Conservation (phyloP, 2,113 vertebrate genomes). For the Nymphicus hollandicus region DNA sequence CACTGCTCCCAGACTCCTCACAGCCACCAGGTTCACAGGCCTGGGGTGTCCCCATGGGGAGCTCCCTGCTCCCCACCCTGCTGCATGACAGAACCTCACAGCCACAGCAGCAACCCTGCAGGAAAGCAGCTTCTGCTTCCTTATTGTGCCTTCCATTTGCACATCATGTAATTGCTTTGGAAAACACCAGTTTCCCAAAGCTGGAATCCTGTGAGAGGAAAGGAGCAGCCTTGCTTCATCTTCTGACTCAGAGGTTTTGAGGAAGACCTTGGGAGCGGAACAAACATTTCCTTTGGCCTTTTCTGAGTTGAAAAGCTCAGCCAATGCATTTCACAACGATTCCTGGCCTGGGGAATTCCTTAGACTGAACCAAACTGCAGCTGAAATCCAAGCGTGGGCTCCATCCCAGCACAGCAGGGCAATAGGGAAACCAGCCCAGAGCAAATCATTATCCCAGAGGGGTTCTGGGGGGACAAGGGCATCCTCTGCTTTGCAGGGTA, state of each 20-base stretch:
- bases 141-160: rapidly evolving
- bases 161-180: rapidly evolving
- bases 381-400: rapidly evolving
- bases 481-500: rapidly evolving
- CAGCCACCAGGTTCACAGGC: not conserved
- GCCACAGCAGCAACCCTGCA: not conserved
- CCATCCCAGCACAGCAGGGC: rapidly evolving
- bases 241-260: not conserved
- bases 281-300: not conserved
- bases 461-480: too few species aligned
- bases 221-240: not conserved
- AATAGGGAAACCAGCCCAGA: not conserved
- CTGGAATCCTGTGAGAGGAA: rapidly evolving
- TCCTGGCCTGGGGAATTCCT: not conserved
- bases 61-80: not conserved
- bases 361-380: not conserved
- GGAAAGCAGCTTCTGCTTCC: rapidly evolving
- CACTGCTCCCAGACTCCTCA: rapidly evolving
- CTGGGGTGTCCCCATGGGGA: not conserved
- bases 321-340: not conserved
- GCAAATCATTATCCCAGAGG: rapidly evolving
- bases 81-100: not conserved
- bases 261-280: not conserved
- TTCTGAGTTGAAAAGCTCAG: not conserved
- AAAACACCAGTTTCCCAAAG: rapidly evolving